Evolutionary conservation across 1,140 invertebrate species (phyloP), one percentile per base, ranked within the genome.

Genomic region (Dinoponera quadriceps): DNA sequence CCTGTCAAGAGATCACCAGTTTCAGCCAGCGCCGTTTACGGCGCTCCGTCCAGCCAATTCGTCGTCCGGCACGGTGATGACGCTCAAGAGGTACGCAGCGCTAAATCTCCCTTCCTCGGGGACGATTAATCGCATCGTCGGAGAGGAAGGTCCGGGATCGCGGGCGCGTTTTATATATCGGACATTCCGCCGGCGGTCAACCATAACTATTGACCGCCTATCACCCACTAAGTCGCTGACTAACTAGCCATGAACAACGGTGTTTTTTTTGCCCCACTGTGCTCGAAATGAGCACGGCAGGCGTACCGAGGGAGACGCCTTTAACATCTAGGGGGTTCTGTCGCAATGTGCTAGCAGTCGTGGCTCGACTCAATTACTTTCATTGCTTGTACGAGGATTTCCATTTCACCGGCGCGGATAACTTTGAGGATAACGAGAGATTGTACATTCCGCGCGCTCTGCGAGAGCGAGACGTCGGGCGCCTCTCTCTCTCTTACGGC

Each of bases 1-100:
- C 93, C 91, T 74, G 89, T 88, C 55, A 94, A 94, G 73, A 91
- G 94, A 72, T 94, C 93, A 51, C 94, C 94, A 54, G 72, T 94
- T 44, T 80, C 91, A 69, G 89, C 91, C 0, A 93, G 83, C 20
- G 89, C 83, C 51, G 88, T 94, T 81, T 94, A 94, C 85, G 93
- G 93, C 27, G 85, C 90, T 75, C 82, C 90, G 22, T 84, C 91
- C 74, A 91, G 90, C 83, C 93, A 94, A 82, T 94, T 92, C 72
- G 89, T 94, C 86, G 91, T 94, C 78, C 88, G 93, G 22, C 91
- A 92, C 48, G 92, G 91, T 65, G 93, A 94, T 85, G 92, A 93
- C 51, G 83, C 90, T 71, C 93, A 93, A 89, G 92, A 94, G 93
- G 94, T 94, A 91, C 20, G 20, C 2, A 3, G 7, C 11, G n/a